These are phyloP conservation scores for Raja brachyura DNA, from an alignment of 2,113 vertebrate genomes.

Conservation along the genomic window DNA sequence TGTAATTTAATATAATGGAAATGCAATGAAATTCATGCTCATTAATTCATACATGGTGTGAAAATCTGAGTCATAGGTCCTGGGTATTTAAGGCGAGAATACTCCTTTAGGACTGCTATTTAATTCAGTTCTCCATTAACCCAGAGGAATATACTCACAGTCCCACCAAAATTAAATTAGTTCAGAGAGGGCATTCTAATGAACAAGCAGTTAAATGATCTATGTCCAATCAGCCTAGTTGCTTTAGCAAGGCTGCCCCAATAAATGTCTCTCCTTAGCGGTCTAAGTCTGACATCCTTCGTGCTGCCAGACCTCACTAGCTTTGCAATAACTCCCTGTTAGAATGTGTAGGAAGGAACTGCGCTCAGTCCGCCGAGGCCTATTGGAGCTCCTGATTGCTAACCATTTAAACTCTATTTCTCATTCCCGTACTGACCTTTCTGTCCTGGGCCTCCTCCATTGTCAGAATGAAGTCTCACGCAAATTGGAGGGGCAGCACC, in stretches of 20 bases:
- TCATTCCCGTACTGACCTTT: too few relatives aligned
- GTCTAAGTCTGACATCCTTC: not conserved
- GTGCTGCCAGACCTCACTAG: not conserved
- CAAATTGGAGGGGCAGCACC: too few relatives aligned
- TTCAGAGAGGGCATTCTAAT: constrained; percentile 74
- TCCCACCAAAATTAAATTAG: constrained; percentile 75
- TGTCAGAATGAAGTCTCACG: too few relatives aligned
- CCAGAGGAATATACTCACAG: constrained; percentile 77
- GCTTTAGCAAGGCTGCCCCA: constrained; percentile 61
- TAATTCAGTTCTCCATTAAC: constrained; percentile 78
- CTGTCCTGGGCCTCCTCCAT: too few relatives aligned
- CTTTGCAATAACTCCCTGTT: not conserved
- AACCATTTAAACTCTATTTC: too few relatives aligned
- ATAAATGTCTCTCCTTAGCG: not conserved
- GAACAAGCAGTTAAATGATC: constrained; percentile 68
- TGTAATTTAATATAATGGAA: constrained; percentile 45
- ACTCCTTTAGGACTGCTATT: constrained; percentile 70
- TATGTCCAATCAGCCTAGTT: constrained; percentile 76
- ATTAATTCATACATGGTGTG: constrained; percentile 63
- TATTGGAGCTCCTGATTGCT: too few relatives aligned
- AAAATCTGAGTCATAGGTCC: constrained; percentile 70
- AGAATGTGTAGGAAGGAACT: not conserved
- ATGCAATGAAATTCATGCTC: constrained; percentile 51
- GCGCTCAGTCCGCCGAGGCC: too few relatives aligned
- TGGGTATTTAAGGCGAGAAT: constrained; percentile 63